Percentiles rank a stretch among this genome's conserved stretches.
These are phyloP conservation scores for Amblyornis subalaris DNA, from an alignment of 2,113 vertebrate genomes.

Conservation along the genomic window DNA sequence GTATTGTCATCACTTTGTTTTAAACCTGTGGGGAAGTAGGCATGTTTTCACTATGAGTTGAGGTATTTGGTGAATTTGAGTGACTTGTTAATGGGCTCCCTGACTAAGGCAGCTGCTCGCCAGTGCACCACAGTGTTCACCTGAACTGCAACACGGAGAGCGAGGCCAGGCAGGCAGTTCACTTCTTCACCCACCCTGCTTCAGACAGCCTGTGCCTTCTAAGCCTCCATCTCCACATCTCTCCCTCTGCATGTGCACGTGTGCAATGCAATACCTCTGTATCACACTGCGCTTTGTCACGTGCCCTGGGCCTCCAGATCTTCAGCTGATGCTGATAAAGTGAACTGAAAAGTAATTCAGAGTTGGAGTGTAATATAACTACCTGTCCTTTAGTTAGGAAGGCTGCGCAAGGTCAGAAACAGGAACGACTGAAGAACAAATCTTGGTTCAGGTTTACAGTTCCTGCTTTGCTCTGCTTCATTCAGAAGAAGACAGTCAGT, in stretches of 20 bases:
- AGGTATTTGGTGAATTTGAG: background rate
- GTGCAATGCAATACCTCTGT: background rate
- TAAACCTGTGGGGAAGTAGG: background rate
- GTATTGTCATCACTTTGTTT: background rate
- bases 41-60: background rate
- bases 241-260: accelerated
- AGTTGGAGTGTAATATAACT: background rate
- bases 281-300: background rate
- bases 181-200: background rate
- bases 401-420: background rate
- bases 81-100: background rate
- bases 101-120: background rate
- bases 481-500: background rate
- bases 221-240: accelerated
- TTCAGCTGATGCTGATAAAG: background rate
- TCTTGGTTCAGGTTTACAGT: background rate
- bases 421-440: background rate
- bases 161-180: background rate
- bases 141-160: background rate
- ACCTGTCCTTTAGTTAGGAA: background rate
- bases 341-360: background rate
- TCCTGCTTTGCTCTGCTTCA: background rate
- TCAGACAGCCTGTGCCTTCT: background rate
- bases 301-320: background rate
- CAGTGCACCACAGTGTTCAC: accelerated